phyloP scores from a whole-genome alignment of 2,797 vertebrate species.

The Propithecus perrieri region DNA sequence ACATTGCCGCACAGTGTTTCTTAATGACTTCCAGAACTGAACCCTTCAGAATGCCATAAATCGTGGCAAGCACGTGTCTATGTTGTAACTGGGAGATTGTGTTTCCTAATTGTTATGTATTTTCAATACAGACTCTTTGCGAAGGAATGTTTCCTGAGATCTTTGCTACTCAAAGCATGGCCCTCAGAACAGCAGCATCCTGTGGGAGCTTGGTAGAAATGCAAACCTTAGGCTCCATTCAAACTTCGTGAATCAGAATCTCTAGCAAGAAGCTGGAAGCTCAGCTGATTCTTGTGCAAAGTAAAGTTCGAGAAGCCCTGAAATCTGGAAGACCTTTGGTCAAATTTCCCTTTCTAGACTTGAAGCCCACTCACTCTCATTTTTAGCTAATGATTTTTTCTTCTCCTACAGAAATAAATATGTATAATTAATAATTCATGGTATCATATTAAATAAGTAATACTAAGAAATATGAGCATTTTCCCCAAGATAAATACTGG shows the following conservation, averaged over 20 bases:
- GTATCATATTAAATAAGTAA: not conserved
- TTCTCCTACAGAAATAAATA: not conserved
- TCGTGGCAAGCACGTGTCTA: not conserved
- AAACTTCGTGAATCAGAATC: not conserved
- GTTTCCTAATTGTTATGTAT: slow-evolving; percentile 60
- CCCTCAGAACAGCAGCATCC: not conserved
- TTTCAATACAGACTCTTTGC: slow-evolving; percentile 35
- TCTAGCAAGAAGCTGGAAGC: not conserved
- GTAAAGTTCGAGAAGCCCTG: not conserved
- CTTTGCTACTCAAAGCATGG: not conserved
- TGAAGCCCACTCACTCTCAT: not conserved
- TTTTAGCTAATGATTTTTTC: not conserved
- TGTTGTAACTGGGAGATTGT: slow-evolving; percentile 31
- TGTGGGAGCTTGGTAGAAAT: not conserved
- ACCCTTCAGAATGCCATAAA: not conserved
- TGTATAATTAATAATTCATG: not conserved
- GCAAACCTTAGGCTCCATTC: not conserved
- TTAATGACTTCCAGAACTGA: slow-evolving; percentile 59
- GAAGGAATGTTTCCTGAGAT: slow-evolving; percentile 55
- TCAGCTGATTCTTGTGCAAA: not conserved
- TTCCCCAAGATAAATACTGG: not conserved
- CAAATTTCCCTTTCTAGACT: not conserved
- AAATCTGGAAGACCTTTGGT: not conserved
- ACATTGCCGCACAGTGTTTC: not conserved
- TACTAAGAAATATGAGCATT: not conserved